Percentiles rank a stretch among this genome's conserved stretches.
Evolutionary conservation across 2,888 invertebrate species (phyloP).

Genomic region (Teinopalpus imperialis): DNA sequence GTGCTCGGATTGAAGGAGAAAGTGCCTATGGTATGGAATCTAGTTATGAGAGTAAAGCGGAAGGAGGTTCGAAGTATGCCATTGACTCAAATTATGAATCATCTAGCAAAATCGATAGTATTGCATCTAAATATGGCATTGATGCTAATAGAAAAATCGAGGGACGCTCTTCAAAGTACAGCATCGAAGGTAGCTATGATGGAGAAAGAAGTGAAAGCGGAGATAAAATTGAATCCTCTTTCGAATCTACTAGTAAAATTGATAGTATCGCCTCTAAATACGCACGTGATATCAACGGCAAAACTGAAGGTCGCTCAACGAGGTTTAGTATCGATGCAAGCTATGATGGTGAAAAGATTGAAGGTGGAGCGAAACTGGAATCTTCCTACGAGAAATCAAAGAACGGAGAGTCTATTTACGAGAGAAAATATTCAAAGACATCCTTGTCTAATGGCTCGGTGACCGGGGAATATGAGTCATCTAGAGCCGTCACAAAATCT

Average conservation of each 20-base stretch:
- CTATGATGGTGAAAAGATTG: slow-evolving; percentile 49
- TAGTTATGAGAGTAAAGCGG: slow-evolving; percentile 41
- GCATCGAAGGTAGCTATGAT: slow-evolving; percentile 35
- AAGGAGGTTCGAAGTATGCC: slow-evolving; percentile 41
- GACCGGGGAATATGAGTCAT: slow-evolving; percentile 47
- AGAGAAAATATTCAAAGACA: slow-evolving; percentile 59
- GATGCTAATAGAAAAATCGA: slow-evolving; percentile 44
- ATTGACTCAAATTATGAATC: slow-evolving; percentile 39
- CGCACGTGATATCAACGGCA: slow-evolving; percentile 47
- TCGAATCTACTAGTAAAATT: slow-evolving; percentile 48
- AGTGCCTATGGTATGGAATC: slow-evolving; percentile 48
- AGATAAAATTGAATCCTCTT: slow-evolving; percentile 24
- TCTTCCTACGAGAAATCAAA: slow-evolving; percentile 34
- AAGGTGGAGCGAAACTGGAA: slow-evolving; percentile 34
- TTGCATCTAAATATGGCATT: slow-evolving; percentile 61
- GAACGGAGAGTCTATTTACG: slow-evolving; percentile 51
- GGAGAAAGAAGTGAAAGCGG: slow-evolving; percentile 26
- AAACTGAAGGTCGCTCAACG: slow-evolving; percentile 49
- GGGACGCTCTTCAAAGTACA: slow-evolving; percentile 34
- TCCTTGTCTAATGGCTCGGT: slow-evolving; percentile 60
- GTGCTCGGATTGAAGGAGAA: slow-evolving; percentile 34
- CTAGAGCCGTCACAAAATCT: slow-evolving; percentile 46
- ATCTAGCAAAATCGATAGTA: slow-evolving; percentile 55
- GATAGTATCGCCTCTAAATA: slow-evolving; percentile 55
- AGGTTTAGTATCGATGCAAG: slow-evolving; percentile 48